Evolutionary conservation across 2,113 vertebrate species (phyloP), one percentile per base, ranked within the genome.

Genomic region (Rana temporaria): DNA sequence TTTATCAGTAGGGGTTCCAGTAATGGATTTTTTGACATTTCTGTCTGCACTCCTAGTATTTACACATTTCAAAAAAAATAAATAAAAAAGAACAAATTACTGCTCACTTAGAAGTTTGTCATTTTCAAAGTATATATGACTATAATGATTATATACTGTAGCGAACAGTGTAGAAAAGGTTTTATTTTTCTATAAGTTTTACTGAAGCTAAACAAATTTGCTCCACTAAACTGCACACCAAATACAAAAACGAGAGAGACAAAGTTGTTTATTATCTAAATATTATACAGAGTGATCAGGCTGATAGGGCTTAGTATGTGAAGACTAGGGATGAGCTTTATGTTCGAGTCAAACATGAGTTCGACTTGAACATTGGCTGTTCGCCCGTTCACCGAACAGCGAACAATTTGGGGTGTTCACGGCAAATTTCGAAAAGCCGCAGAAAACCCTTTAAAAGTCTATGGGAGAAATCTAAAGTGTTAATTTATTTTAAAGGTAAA

Each of bases 21-120:
- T 78, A 78, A 78, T 78, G 63, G 76, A 66, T 78, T 78, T 78
- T 65, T 67, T 67, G 48, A 78, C 63, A 78, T 78, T 56, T 78
- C 30, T 67, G 76, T 56, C 63, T 56, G 53, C 19, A 55, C 4
- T 78, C 52, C 42, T 32, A 22, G 52, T 32, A 56, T 67, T 78
- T 67, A 67, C n/a, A n/a, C 11, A 30, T 16, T 65, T 48, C 64
- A 55, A 77, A 63, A 77, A 77, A 68, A 38, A 12, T n/a, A n/a
- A n/a, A n/a, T n/a, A n/a, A n/a, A n/a, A n/a, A n/a, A n/a, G n/a
- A 63, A 19, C 42, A 78, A 53, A 55, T 78, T 66, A 56, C 26
- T 56, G 24, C 62, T 57, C 30, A 56, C 52, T 67, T 67, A 19
- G 63, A 78, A 66, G 67, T 55, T 19, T 78, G 42, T 66, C 56